Evolutionary conservation across 2,113 vertebrate genomes (phyloP), one percentile per base, ranked within the genome.

Genomic region (Callospermophilus lateralis): DNA sequence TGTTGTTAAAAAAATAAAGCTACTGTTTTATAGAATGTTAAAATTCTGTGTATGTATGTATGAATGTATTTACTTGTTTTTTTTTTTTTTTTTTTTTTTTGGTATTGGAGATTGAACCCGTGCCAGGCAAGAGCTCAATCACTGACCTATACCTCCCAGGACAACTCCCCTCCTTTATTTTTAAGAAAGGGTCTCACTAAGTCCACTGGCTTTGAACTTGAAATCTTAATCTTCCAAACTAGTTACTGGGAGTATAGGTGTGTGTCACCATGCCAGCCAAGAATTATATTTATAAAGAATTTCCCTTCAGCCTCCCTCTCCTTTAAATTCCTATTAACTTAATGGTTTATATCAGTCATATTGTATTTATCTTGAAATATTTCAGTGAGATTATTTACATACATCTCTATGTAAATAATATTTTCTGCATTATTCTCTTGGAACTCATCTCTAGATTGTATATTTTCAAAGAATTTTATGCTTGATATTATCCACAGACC

Each of bases 261-360:
- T 26, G 24, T 24, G 28, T 32, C 65, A 4, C 30, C 30, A 12
- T 13, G 11, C 28, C 28, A 67, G 65, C 10, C 67, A 32, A 74
- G 55, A 70, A 79, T 93, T 78, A 42, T 39, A 55, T 78, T 83
- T 79, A 74, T 48, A 68, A 86, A 77, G 24, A 67, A 6, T 93
- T 93, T 92, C 20, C 72, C 10, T 80, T 86, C 26, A 53, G 22
- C 6, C 6, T 63, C 74, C n/a, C 16, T 89, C 9, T 90, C 22
- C 30, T 90, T 94, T 94, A 81, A 67, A 94, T 87, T 87, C 2
- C 32, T 87, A 70, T 20, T 87, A 91, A 91, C 34, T 81, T 81
- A 4, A 32, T 90, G 28, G 39, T 90, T 3, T 85, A 37, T 90
- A 39, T 28, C 34, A 51, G 61, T 90, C 74, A 74, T 63, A 24